Conservation (phyloP, 2,888 invertebrate species). For the Oscheius sp. region DNA sequence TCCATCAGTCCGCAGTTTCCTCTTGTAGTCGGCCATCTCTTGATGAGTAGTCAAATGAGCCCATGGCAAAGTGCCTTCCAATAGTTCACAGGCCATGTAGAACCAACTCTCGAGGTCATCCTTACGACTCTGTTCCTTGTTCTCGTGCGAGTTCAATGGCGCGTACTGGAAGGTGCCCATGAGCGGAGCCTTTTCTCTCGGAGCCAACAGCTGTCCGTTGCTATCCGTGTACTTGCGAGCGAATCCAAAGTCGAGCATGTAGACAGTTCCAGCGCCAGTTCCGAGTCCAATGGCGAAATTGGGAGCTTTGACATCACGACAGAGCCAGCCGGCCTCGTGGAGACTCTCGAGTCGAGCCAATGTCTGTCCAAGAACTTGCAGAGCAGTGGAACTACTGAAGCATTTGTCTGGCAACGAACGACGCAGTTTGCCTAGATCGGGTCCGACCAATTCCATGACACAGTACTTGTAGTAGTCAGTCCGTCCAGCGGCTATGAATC, state of each 20-base stretch:
- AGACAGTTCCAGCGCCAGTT: slow-evolving; percentile 50
- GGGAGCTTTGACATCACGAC: slow-evolving; percentile 67
- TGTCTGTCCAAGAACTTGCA: slow-evolving; percentile 59
- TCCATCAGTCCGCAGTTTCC: slow-evolving; percentile 40
- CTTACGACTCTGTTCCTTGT: slow-evolving; percentile 63
- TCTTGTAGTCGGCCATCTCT: slow-evolving; percentile 46
- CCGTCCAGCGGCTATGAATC: slow-evolving; percentile 58
- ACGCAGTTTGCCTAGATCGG: slow-evolving; percentile 61
- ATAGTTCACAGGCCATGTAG: slow-evolving; percentile 65
- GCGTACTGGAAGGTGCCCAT: slow-evolving; percentile 68
- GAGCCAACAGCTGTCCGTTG: slow-evolving; percentile 59
- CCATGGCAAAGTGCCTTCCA: slow-evolving; percentile 63
- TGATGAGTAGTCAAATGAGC: slow-evolving; percentile 25
- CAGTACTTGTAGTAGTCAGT: slow-evolving; percentile 60
- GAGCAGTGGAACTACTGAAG: slow-evolving; percentile 60
- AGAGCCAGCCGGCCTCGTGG: slow-evolving; percentile 63
- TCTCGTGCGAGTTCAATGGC: slow-evolving; percentile 59
- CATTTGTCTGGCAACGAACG: slow-evolving; percentile 58
- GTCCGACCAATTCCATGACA: slow-evolving; percentile 67
- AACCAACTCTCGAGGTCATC: slow-evolving; percentile 69
- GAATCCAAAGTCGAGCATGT: slow-evolving; percentile 70
- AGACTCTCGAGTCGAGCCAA: slow-evolving; percentile 61
- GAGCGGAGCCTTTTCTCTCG: slow-evolving; percentile 60
- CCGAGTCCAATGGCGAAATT: slow-evolving; percentile 67
- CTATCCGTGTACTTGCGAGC: slow-evolving; percentile 57